phyloP scores from a whole-genome alignment of 1,140 invertebrate genomes.

The Pogonomyrmex californicus region DNA sequence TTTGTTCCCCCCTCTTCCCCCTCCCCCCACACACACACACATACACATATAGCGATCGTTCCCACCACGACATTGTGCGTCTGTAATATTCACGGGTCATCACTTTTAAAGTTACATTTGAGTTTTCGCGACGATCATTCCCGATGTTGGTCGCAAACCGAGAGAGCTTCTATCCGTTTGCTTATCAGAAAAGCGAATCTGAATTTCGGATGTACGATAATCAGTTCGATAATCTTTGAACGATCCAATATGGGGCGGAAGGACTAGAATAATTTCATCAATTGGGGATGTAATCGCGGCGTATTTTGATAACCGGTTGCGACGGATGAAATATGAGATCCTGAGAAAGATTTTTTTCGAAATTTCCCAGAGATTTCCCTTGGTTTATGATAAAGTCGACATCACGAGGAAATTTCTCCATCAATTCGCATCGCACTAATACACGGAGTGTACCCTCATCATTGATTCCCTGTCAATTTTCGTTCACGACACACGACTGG shows the following conservation, averaged over 20 bases:
- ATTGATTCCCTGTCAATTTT: constrained; percentile 75
- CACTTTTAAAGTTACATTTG: constrained; percentile 63
- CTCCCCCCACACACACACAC: not conserved
- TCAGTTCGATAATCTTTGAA: not conserved
- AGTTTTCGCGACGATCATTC: constrained; percentile 23
- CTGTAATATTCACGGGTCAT: constrained; percentile 70
- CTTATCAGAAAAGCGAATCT: not conserved
- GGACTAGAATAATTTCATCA: not conserved
- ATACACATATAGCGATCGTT: not conserved
- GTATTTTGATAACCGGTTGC: constrained; percentile 13
- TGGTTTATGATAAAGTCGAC: constrained; percentile 68
- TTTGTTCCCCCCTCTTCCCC: not conserved
- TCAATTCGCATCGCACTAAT: constrained; percentile 76
- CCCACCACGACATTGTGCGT: constrained; percentile 34
- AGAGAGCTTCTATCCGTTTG: too few species aligned
- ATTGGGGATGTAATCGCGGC: constrained; percentile 8
- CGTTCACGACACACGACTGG: constrained; percentile 57
- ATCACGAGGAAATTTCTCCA: constrained; percentile 83
- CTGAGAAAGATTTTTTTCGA: not conserved
- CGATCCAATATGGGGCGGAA: not conserved
- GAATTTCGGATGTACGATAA: not conserved
- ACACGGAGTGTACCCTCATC: constrained; percentile 68
- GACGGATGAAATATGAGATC: not conserved
- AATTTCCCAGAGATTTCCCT: constrained; percentile 27
- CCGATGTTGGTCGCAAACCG: too few species aligned